Base-by-base conservation (phyloP, 2,888 invertebrate genomes). In the Thera obeliscata region DNA sequence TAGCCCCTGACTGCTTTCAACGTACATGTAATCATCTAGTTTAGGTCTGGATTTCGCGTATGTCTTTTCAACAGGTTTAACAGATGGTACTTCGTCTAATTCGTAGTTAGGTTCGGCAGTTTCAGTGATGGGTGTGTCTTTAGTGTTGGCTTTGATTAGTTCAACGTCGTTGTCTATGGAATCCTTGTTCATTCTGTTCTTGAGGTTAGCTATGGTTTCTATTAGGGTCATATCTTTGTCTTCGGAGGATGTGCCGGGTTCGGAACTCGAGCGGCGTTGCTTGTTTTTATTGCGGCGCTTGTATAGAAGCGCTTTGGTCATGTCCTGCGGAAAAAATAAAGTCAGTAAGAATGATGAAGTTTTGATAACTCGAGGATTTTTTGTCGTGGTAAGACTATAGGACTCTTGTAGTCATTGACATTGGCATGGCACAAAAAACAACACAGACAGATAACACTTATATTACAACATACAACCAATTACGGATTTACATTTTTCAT, bases 281-380 rank as follows among this genome's bases (percentile, higher is more conserved):
- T 90, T 93, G 81, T 85, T 91, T 74, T 93, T 93, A 80, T 82
- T 90, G 41, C 93, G 83, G 0, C 93, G 90, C 67, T 93, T 91
- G 86, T 93, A 93, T 0, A 93, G 84, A 11, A 93, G 91, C 0
- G 93, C 93, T 82, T 93, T 91, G 64, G 93, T 93, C 93, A 93
- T 93, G 76, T 93, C 93, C 93, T 93, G 85, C 49, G 60, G 71
- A 67, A 55, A 43, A 41, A 41, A 41, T 41, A 41, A 41, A 2
- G 7, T 41, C 7, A 6, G 5, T 41, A 41, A 7, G 6, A 38
- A 1, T 22, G 22, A 22, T 22, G 22, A 1, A 22, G 22, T 22
- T 22, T 22, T 22, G 22, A 0, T 22, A 22, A 22, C 22, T 22
- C 0, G 22, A 22, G 22, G 22, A 22, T 22, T 22, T 22, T 22